Conservation (phyloP, 2,797 vertebrate genomes). For the Hypotaenidia philippensis region DNA sequence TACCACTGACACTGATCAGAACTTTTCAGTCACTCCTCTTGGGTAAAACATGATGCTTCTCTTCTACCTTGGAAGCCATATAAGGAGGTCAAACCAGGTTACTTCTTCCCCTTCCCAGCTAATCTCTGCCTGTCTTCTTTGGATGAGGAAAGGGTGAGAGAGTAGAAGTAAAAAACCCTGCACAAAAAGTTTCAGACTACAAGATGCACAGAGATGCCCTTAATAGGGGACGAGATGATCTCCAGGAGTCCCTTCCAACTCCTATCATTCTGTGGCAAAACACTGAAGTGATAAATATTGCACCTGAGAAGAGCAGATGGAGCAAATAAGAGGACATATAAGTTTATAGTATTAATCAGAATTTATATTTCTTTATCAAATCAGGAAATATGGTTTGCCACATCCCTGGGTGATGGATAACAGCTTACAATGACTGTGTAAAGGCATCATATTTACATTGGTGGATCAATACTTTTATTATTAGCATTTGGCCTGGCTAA, state of each 20-base stretch:
- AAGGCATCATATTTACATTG: background rate
- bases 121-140: background rate
- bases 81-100: background rate
- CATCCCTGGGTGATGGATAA: background rate
- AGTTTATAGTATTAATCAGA: background rate
- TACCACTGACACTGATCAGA: background rate
- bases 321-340: background rate
- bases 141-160: background rate
- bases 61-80: background rate
- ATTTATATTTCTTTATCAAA: background rate
- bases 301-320: background rate
- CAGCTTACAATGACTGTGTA: background rate
- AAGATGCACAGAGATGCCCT: background rate
- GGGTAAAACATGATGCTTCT: background rate
- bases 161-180: background rate
- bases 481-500: background rate
- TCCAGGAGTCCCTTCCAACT: too few relatives aligned
- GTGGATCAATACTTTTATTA: background rate
- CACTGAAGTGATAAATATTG: background rate
- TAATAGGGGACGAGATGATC: background rate
- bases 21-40: background rate
- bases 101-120: background rate
- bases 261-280: too few relatives aligned
- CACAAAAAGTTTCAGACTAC: background rate
- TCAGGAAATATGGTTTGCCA: background rate